Conservation (phyloP, 2,797 vertebrate species). For the Cyprinella venusta region DNA sequence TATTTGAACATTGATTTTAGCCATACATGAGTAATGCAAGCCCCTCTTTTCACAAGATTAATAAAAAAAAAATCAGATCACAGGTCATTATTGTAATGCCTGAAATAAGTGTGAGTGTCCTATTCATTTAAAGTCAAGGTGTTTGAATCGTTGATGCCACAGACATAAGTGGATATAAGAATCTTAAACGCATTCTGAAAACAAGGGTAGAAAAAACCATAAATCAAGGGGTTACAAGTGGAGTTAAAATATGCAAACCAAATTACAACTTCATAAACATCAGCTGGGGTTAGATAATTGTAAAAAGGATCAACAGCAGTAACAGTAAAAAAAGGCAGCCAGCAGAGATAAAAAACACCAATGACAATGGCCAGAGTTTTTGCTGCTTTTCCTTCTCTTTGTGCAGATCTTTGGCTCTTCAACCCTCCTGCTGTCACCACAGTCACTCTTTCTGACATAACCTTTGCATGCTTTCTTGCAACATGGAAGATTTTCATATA, state of each 20-base stretch:
- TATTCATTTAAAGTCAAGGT: background rate
- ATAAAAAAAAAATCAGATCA: no score
- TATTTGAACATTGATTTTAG: background rate
- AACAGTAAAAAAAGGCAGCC: constrained; percentile 40
- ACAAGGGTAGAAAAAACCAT: constrained; percentile 36
- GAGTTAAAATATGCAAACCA: constrained; percentile 44
- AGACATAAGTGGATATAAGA: background rate
- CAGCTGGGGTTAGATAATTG: background rate
- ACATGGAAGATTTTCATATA: constrained; percentile 56
- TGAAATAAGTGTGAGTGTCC: background rate
- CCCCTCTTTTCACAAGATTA: no score
- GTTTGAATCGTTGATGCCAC: background rate
- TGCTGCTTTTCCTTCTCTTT: constrained; percentile 52
- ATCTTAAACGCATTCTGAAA: constrained; percentile 40
- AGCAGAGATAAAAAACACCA: constrained; percentile 50
- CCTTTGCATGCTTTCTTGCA: constrained; percentile 55
- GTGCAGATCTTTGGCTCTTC: constrained; percentile 6
- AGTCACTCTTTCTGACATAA: constrained; percentile 47
- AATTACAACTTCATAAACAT: constrained; percentile 22
- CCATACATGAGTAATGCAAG: no score
- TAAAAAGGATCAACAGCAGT: constrained; percentile 21
- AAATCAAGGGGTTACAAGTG: constrained; percentile 38
- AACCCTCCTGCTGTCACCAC: background rate
- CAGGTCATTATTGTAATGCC: background rate
- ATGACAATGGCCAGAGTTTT: constrained; percentile 54